Base-by-base conservation (phyloP, 2,113 vertebrate genomes). In the Donacobius atricapilla region DNA sequence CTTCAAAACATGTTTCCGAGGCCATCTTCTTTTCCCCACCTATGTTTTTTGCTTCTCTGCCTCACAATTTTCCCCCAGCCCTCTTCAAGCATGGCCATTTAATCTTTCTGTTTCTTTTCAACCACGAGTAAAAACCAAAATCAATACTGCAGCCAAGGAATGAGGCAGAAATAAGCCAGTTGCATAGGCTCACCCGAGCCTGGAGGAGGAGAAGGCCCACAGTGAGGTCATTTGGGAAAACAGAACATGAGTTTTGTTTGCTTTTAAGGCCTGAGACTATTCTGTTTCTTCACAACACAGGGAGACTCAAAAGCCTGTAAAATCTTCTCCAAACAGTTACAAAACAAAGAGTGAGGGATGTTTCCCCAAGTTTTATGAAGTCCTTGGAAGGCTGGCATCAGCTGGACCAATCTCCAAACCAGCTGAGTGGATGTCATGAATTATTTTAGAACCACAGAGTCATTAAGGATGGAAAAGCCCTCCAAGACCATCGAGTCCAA, bases 201-300 rank as follows among this genome's bases (percentile, higher is more conserved):
- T 42, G 17, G 2, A 19, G 81, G 90, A 81, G 89, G 75, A 82
- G 23, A 51, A 30, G 45, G 86, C 60, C 9, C 54, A 83, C 77
- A 95, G 33, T n/a, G 77, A 91, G 92, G 68, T 69, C 81, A 69
- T 81, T 93, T 63, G 85, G 90, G 68, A 94, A 86, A 68, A 47
- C 63, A 86, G 6, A 89, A 69, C 22, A 0, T 6, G 58, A 80
- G 40, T 22, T 77, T 45, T 80, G 78, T 81, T 95, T 57, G 89
- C 48, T 83, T 83, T 83, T 65, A 69, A 90, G 71, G 60, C 79
- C 83, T 42, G 33, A 87, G 60, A 31, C 21, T 48, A 1, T 33
- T 68, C 51, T 18, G 40, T n/a, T 71, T 85, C 39, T 89, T 89
- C 53, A 61, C n/a, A 88, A 77, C 20, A 11, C 37, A 8, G 40